Evolutionary conservation across 2,113 vertebrate genomes (phyloP), one percentile per base, ranked within the genome.

Genomic region (Corythornis cristatus): DNA sequence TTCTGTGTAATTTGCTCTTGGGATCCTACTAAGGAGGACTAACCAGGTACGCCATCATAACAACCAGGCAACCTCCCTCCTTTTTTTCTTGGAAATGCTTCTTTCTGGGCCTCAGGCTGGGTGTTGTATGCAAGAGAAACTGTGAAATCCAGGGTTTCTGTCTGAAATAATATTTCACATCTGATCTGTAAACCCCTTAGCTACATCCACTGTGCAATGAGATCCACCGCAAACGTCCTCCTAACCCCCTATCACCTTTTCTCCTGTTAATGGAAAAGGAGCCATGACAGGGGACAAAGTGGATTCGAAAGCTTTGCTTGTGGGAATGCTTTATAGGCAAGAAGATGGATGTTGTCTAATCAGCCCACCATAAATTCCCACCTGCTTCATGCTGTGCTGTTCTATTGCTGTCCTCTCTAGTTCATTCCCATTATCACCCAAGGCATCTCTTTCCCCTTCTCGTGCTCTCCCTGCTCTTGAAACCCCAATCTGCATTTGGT

Each of bases 301-400:
- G 26, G 33, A 46, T 89, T 83, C 0, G 29, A 94, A 93, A 93
- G n/a, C 56, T 71, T 1, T 78, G 43, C 79, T 91, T 77, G 71
- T 93, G 85, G 68, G 87, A 89, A 77, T 31, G 60, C 60, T 83
- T 91, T 92, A 40, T 54, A 91, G 89, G 77, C 84, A 91, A 89
- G 79, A 93, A 93, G 89, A 95, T 94, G 72, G 82, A 93, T 91
- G 84, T 53, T 53, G 93, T 46, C 70, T 86, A 88, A 94, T 91
- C 82, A 83, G 43, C 33, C 37, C n/a, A 33, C 51, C 84, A 67
- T 83, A 62, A 87, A 83, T 66, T 79, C 25, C 70, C 0, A 2
- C 58, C 62, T 42, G 77, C 67, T 70, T 60, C 28, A 2, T 25
- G 29, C 61, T 51, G 51, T 79, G 68, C 57, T 94, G 62, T 85